Base-by-base conservation (phyloP, 2,888 invertebrate species). In the Drosophila monieri region DNA sequence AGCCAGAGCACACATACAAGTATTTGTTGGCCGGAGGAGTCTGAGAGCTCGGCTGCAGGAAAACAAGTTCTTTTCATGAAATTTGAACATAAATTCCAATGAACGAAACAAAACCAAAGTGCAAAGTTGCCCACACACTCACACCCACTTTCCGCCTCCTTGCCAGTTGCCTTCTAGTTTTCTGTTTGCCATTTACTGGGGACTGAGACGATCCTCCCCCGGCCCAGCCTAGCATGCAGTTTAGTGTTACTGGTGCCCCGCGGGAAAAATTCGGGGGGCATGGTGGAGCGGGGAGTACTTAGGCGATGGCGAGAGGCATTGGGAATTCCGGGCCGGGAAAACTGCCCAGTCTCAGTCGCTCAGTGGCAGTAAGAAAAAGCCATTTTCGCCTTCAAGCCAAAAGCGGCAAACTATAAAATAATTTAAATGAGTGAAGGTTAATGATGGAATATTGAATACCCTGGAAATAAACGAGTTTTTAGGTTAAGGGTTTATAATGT, bases 61-160 rank as follows among this genome's bases (percentile, higher is more conserved):
- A 81, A 79, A 76, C 79, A 76, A 79, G 78, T 76, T 81, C 73
- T 81, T 81, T 81, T 79, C 81, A 79, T 81, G 83, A 80, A 80
- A 80, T 80, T 79, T 73, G 83, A 80, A 83, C 79, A 83, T 81
- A 83, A 83, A 80, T 80, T 80, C 77, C 83, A 80, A 81, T 79
- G 77, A 80, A 78, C 76, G 80, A 76, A 79, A 78, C 78, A 81
- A 74, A 76, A 81, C 66, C 83, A 74, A 78, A 78, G 73, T 81
- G 77, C 76, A 76, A 76, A 66, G 76, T 77, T 55, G 61, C 57
- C 61, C 73, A 73, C 65, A 56, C 58, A 62, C 51, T 25, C 43
- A 47, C 67, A 51, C 57, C 44, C 53, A 43, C 43, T 21, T 21
- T 14, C 32, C 47, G 3, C 46, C 27, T 2, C 23, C 32, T 35